These are phyloP conservation scores for Apaloderma vittatum DNA, from an alignment of 2,113 vertebrate genomes.

Conservation along the genomic window DNA sequence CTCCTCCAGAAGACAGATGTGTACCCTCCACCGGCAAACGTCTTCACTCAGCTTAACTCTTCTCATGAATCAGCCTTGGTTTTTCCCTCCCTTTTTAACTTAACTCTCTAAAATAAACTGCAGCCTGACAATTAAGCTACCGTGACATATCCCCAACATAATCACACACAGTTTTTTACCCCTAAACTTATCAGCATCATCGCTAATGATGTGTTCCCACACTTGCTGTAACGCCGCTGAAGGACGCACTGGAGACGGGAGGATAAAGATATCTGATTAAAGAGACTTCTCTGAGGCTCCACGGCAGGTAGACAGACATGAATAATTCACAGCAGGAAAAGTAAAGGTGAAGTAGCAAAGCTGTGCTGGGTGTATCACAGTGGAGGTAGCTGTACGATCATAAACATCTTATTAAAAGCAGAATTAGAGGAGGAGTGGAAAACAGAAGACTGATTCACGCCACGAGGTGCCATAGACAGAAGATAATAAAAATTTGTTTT, in stretches of 20 bases:
- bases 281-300: background rate
- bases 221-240: background rate
- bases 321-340: slow-evolving; percentile 23
- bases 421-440: background rate
- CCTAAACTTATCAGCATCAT: background rate
- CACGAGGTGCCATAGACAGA: background rate
- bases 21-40: background rate
- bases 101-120: background rate
- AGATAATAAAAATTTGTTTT: background rate
- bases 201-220: fast-evolving
- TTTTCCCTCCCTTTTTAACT: background rate
- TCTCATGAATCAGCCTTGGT: background rate
- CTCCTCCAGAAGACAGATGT: background rate
- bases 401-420: background rate
- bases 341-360: background rate
- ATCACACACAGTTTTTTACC: background rate
- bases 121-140: background rate
- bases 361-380: background rate
- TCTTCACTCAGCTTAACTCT: background rate
- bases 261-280: background rate
- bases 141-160: fast-evolving
- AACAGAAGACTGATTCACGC: background rate
- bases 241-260: background rate
- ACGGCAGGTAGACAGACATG: background rate
- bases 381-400: background rate